Conservation (phyloP, 2,888 invertebrate genomes). For the Lumbricus terrestris region DNA sequence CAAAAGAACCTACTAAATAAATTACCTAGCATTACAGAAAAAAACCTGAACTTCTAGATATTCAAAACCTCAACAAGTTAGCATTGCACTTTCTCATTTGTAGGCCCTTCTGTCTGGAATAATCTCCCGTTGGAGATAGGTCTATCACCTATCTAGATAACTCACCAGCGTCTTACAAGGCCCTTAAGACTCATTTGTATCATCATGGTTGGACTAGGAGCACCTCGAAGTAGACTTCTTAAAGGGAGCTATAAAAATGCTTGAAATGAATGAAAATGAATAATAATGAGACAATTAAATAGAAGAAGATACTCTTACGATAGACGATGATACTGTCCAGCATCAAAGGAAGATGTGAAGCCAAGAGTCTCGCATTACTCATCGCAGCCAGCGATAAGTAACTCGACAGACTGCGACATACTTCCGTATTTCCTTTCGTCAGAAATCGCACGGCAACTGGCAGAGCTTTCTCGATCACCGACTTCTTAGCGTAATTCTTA, state of each 20-base stretch:
- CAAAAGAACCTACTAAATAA: background rate
- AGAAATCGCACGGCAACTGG: conserved; percentile 89
- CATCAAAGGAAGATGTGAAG: conserved; percentile 83
- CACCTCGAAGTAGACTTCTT: too few relatives aligned
- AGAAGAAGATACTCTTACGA: conserved; percentile 19
- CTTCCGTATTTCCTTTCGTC: conserved; percentile 83
- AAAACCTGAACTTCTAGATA: background rate
- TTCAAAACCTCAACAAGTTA: too few relatives aligned
- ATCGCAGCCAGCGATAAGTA: conserved; percentile 89
- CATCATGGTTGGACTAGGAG: too few relatives aligned
- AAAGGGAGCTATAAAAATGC: too few relatives aligned
- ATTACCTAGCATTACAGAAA: background rate
- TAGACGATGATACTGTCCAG: conserved; percentile 77
- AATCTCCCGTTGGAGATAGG: too few relatives aligned
- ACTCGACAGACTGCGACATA: conserved; percentile 84
- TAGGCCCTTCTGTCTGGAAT: too few relatives aligned
- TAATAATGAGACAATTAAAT: background rate
- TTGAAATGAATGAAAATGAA: too few relatives aligned
- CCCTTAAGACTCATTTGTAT: too few relatives aligned
- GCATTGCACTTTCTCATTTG: too few relatives aligned
- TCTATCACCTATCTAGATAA: too few relatives aligned
- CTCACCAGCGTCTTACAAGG: too few relatives aligned
- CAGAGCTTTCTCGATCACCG: conserved; percentile 79
- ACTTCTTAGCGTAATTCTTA: conserved; percentile 71
- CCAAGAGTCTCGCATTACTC: conserved; percentile 80